Evolutionary conservation across 2,888 invertebrate genomes (phyloP), one percentile per base, ranked within the genome.

Genomic region (Mesochorus sp.): DNA sequence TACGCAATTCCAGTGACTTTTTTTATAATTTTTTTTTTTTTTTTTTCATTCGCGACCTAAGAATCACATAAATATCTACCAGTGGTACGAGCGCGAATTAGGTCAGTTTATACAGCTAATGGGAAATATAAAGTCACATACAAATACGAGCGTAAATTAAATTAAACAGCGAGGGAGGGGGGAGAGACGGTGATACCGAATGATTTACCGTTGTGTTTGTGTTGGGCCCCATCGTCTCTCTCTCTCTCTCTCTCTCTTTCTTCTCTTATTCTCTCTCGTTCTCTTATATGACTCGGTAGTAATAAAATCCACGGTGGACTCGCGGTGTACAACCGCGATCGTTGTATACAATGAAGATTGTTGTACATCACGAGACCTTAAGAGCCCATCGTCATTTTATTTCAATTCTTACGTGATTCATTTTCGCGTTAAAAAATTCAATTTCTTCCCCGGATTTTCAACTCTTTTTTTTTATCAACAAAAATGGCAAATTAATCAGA

Each of bases 71-170:
- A 62, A 44, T 28, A 21, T 37, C 26, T 26, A 51, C 34, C 47
- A 47, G 53, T 49, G 26, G 62, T 62, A 79, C 62, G 79, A 76
- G 68, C 74, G 73, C 70, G 83, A 88, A 89, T 88, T 88, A 83
- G 88, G 88, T 88, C 88, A 87, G 86, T 88, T 89, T 88, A 86
- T 86, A 85, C 85, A 82, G 85, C 87, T 89, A 88, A 88, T 88
- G 86, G 85, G 87, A 88, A 88, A 88, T 88, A 89, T 87, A 87
- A 88, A 88, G 86, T 88, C 86, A 83, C 84, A 83, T 82, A 84
- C 83, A 87, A 87, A 88, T 86, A 87, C 84, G 83, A 81, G 83
- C 83, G 85, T 85, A 86, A 88, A 88, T 88, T 85, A 88, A 88
- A 88, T 88, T 87, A 86, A 87, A 87, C 85, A 57, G 49, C 42